Evolutionary conservation across 92 coral and sea anemone genomes (phyloP), one percentile per base, ranked within the genome.

Genomic region (Phymanthus crucifer): DNA sequence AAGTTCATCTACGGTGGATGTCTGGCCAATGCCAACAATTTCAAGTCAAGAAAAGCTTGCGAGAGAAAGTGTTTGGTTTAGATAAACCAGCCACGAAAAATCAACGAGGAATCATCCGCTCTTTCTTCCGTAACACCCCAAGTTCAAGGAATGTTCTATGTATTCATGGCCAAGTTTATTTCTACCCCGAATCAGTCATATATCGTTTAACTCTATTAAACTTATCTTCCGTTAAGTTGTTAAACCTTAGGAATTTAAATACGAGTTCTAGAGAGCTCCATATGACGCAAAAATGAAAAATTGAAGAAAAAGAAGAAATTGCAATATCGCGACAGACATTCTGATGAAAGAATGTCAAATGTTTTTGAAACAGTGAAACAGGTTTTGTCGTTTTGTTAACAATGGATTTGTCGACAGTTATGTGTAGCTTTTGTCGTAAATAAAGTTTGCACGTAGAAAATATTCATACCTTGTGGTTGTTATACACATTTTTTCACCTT

Each of bases 21-120:
- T 48, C 69, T 37, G 40, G 75, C 86, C 61, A 92, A 92, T 76
- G 90, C 91, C 16, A 92, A 92, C 81, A 92, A 89, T 80, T 92
- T 92, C 74, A 40, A 81, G 70, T 80, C 91, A 19, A 92, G 80
- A 70, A 89, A 73, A 50, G 90, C 87, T 71, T 92, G 97, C 69
- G 92, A 92, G 73, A 65, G 75, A 27, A 84, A 78, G 18, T 92
- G 97, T 35, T 50, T 83, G 74, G 73, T 70, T 69, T 74, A 74
- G 46, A 64, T 23, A 61, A 40, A 69, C 14, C 73, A 3, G 31
- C 27, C 26, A 21, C 29, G 4, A 69, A 24, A 17, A 38, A 43
- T 43, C 48, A 43, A 43, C 48, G 16, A 43, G 14, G 13, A 0
- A 43, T 43, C 68, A 12, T 61, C 29, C 68, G 68, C 34, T 61